Evolutionary conservation across 2,113 vertebrate species (phyloP).

Genomic region (Pagrus major): DNA sequence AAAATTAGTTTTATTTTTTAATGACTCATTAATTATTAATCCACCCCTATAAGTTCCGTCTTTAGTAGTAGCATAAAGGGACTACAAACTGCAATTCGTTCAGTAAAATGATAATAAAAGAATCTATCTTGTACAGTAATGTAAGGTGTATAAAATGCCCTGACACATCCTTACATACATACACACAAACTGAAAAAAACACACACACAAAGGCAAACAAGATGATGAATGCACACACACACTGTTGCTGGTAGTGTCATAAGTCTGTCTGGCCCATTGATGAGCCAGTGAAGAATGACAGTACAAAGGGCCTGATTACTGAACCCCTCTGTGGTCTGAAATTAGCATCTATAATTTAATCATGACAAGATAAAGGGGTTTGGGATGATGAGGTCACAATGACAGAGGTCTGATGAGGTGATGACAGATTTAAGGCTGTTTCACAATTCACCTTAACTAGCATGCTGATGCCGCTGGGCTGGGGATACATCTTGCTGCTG

Average conservation of each 20-base stretch:
- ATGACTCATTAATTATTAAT: too few relatives aligned
- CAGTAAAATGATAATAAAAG: too few relatives aligned
- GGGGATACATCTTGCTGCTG: not conserved
- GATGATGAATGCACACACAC: not conserved
- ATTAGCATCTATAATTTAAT: slow-evolving; percentile 64
- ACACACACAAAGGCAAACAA: not conserved
- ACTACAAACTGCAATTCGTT: too few relatives aligned
- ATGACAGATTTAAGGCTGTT: slow-evolving; percentile 24
- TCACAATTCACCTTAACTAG: slow-evolving; percentile 21
- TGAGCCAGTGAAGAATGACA: slow-evolving; percentile 29
- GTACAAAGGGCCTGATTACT: slow-evolving; percentile 42
- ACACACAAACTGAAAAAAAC: not conserved
- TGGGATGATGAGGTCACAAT: slow-evolving; percentile 29
- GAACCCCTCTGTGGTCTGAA: slow-evolving; percentile 35
- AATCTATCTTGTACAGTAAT: too few relatives aligned
- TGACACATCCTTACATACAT: not conserved
- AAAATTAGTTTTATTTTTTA: too few relatives aligned
- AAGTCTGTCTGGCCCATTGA: slow-evolving; percentile 14
- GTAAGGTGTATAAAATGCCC: not conserved
- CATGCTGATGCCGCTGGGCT: not conserved
- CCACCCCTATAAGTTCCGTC: too few relatives aligned
- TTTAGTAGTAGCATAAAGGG: too few relatives aligned
- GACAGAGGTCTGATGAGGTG: slow-evolving; percentile 35
- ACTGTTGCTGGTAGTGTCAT: not conserved
- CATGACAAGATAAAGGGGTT: slow-evolving; percentile 41